Evolutionary conservation across 2,797 vertebrate genomes (phyloP).

Genomic region (Sebastes hubbsi): DNA sequence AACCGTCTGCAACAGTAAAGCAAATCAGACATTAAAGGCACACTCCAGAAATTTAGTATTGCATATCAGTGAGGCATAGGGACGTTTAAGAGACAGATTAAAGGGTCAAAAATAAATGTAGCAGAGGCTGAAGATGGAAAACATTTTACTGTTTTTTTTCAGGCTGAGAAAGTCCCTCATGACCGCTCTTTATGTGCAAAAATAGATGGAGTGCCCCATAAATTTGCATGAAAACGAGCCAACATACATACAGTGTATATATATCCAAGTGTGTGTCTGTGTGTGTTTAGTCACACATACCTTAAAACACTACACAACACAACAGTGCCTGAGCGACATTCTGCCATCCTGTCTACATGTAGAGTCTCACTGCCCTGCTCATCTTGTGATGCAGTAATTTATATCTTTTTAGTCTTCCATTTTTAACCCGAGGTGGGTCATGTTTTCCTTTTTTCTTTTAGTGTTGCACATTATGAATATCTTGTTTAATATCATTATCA

Average conservation of each 20-base stretch:
- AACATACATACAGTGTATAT: neutral
- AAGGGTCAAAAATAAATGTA: neutral
- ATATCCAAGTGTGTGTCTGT: conserved; percentile 10
- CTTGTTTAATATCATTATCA: conserved; percentile 20
- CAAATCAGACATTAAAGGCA: conserved; percentile 2
- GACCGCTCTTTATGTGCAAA: neutral
- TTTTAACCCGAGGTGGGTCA: neutral
- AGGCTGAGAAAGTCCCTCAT: neutral
- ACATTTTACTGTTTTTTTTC: neutral
- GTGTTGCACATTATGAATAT: conserved; percentile 12
- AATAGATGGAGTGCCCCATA: neutral
- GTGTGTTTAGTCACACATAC: conserved; percentile 52
- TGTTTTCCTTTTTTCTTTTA: neutral
- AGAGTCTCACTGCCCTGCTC: conserved; percentile 56
- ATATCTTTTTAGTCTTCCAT: conserved; percentile 28
- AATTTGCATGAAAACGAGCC: neutral
- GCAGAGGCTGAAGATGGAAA: neutral
- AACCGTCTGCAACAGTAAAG: neutral
- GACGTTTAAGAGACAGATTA: neutral
- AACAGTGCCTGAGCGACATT: conserved; percentile 72
- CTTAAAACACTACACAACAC: conserved; percentile 50
- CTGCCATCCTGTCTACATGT: conserved; percentile 48
- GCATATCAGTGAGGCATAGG: neutral
- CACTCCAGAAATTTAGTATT: neutral
- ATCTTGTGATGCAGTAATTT: conserved; percentile 42